Conservation (phyloP, 1,140 invertebrate species). For the Medauroidea extradentata region DNA sequence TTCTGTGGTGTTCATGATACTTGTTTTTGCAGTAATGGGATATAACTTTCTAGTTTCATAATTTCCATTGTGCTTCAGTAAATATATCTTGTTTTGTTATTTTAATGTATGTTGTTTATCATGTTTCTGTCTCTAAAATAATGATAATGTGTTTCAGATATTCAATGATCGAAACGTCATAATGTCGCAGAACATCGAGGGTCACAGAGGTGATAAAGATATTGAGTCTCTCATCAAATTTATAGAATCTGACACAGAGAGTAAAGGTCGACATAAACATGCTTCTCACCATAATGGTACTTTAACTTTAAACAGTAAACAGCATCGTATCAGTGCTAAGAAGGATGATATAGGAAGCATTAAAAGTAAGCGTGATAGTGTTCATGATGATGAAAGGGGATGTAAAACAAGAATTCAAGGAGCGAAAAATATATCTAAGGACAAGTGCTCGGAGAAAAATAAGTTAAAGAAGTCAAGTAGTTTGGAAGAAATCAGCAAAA, state of each 20-base stretch:
- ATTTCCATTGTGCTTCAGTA: too few relatives aligned
- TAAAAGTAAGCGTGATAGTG: background rate
- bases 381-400: slow-evolving; percentile 2
- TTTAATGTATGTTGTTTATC: background rate
- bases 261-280: slow-evolving; percentile 35
- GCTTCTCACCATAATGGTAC: slow-evolving; percentile 4
- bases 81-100: background rate
- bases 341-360: slow-evolving; percentile 6
- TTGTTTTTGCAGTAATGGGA: too few relatives aligned
- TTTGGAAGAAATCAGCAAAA: slow-evolving; percentile 64
- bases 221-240: slow-evolving; percentile 51
- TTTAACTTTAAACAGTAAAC: slow-evolving; percentile 1
- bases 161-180: slow-evolving; percentile 57
- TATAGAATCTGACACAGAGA: slow-evolving; percentile 48
- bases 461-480: slow-evolving; percentile 59
- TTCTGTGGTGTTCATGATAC: too few relatives aligned
- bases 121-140: background rate
- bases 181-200: slow-evolving; percentile 58
- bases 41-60: too few relatives aligned
- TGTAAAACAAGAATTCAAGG: slow-evolving; percentile 9
- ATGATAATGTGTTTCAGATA: slow-evolving; percentile 33
- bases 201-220: slow-evolving; percentile 58
- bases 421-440: slow-evolving; percentile 13
- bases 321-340: slow-evolving; percentile 3
- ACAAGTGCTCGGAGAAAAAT: slow-evolving; percentile 12